These are phyloP conservation scores for Drosophila teissieri DNA, from an alignment of 1,140 invertebrate genomes.

Conservation along the genomic window DNA sequence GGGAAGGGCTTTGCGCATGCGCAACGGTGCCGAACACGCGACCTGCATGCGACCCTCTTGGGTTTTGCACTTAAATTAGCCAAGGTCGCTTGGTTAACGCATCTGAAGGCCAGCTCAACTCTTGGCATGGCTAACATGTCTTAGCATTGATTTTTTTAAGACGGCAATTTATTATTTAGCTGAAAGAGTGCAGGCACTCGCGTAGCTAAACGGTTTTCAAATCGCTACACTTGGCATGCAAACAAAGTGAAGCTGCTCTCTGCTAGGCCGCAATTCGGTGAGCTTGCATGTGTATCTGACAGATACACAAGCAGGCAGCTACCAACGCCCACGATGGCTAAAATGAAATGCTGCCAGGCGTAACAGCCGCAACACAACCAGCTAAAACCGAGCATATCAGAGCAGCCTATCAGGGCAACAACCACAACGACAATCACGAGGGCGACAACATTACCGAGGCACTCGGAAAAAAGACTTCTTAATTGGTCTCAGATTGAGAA, in stretches of 20 bases:
- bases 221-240: conserved; percentile 32
- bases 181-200: conserved; percentile 22
- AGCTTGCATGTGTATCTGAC: conserved; percentile 51
- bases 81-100: conserved; percentile 56
- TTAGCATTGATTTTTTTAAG: conserved; percentile 60
- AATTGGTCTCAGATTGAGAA: neutral
- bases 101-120: conserved; percentile 49
- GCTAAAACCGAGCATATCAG: conserved; percentile 49
- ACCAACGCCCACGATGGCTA: conserved; percentile 31
- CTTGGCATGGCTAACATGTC: conserved; percentile 51
- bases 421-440: conserved; percentile 2
- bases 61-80: conserved; percentile 70
- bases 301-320: conserved; percentile 54
- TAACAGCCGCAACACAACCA: conserved; percentile 43
- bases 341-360: conserved; percentile 61
- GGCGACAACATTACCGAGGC: conserved; percentile 32
- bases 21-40: conserved; percentile 51
- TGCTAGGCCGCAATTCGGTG: conserved; percentile 27
- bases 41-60: conserved; percentile 58
- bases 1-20: conserved; percentile 40
- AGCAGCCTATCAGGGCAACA: conserved; percentile 42
- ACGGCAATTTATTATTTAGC: neutral
- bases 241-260: conserved; percentile 24
- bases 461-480: neutral
- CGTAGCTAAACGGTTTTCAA: conserved; percentile 30